These are phyloP conservation scores for Serilophus lunatus DNA, from an alignment of 2,113 vertebrate species.

Conservation along the genomic window DNA sequence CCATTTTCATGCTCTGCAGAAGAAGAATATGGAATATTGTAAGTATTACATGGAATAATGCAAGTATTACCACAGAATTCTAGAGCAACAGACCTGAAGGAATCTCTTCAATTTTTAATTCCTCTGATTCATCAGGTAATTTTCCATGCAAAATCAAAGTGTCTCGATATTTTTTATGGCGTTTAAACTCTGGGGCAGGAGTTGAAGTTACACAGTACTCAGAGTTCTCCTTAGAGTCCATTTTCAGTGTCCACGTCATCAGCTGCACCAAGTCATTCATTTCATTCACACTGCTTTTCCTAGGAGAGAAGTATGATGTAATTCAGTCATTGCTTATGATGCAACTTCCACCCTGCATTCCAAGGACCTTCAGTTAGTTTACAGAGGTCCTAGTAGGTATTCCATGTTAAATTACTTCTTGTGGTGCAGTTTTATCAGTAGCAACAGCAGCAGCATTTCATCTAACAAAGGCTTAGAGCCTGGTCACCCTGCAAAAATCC, in stretches of 20 bases:
- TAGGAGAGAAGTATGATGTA: constrained; percentile 34
- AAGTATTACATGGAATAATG: not conserved
- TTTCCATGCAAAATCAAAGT: constrained; percentile 93
- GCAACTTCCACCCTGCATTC: not conserved
- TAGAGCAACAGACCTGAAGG: constrained; percentile 75
- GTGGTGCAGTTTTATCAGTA: not conserved
- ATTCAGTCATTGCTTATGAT: not conserved
- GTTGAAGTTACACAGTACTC: constrained; percentile 48
- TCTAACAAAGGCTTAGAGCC: not conserved
- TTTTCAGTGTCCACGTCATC: constrained; percentile 91
- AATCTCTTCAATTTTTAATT: constrained; percentile 78
- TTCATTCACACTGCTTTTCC: constrained; percentile 81
- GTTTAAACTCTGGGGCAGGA: constrained; percentile 81
- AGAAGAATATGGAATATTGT: accelerated
- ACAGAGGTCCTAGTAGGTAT: not conserved
- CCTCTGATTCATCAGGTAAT: constrained; percentile 71
- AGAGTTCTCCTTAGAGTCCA: constrained; percentile 76
- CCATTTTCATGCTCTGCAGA: not conserved
- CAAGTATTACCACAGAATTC: not conserved
- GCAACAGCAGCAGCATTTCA: not conserved
- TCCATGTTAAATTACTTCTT: not conserved
- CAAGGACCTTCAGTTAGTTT: not conserved
- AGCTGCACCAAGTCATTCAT: constrained; percentile 91
- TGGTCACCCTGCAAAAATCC: not conserved
- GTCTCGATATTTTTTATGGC: constrained; percentile 88